Evolutionary conservation across 2,888 invertebrate genomes (phyloP).

Genomic region (Drosophila hamatofila): DNA sequence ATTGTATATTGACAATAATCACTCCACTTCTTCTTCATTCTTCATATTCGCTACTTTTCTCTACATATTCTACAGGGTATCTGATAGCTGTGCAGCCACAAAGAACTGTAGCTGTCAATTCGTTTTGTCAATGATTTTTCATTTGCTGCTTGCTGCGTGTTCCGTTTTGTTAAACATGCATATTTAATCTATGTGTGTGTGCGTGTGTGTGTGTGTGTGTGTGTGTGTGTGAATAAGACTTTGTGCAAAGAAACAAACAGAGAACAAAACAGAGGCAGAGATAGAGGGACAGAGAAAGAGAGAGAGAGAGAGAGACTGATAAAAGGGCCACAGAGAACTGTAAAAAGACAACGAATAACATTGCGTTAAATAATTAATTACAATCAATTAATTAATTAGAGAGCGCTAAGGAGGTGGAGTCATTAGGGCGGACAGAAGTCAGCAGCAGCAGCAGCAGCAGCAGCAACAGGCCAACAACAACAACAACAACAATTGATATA

Average conservation of each 20-base stretch:
- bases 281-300: not conserved
- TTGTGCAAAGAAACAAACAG: conserved; percentile 4
- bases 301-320: not conserved
- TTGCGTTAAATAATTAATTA: conserved; percentile 82
- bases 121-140: conserved; percentile 44
- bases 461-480: conserved; percentile 6
- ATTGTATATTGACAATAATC: not conserved
- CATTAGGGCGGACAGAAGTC: conserved; percentile 50
- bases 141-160: conserved; percentile 47
- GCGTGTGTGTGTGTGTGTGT: not conserved
- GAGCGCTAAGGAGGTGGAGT: conserved; percentile 57
- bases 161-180: conserved; percentile 60
- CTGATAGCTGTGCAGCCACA: not conserved
- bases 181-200: conserved; percentile 32
- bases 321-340: conserved; percentile 32
- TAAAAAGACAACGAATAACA: conserved; percentile 61
- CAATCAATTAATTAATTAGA: conserved; percentile 83
- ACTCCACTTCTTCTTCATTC: no score
- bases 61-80: conserved; percentile 9
- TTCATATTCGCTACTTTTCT: not conserved
- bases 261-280: not conserved
- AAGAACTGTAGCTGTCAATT: conserved; percentile 19
- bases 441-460: conserved; percentile 14
- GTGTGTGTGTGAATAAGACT: conserved; percentile 13
- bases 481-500: conserved; percentile 24